Evolutionary conservation across 2,888 invertebrate species (phyloP), one percentile per base, ranked within the genome.

Genomic region (Hirtodrosophila alboralis): DNA sequence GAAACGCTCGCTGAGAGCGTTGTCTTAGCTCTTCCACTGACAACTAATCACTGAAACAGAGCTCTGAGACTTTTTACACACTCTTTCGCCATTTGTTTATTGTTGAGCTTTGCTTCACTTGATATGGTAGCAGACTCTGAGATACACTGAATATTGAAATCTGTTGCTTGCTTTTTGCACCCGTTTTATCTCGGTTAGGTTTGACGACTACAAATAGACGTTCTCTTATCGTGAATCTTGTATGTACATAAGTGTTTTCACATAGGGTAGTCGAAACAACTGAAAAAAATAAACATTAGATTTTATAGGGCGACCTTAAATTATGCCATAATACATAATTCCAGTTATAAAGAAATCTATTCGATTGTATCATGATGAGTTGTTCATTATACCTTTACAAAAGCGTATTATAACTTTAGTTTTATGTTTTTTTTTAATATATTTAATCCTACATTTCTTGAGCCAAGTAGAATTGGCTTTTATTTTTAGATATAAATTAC

Each of bases 111-210:
- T 54, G 27, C 45, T 62, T 62, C 33, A 72, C 26, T 23, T 14
- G 38, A 63, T 34, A 43, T 44, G 44, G 40, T 31, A 28, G 26
- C 56, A 30, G 30, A 31, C 38, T 10, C 8, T 30, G 26, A 61
- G 48, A 52, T 69, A 45, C 61, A 73, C 45, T 73, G 68, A 49
- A 62, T 62, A 73, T 67, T 67, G 68, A 51, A 57, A 67, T 67
- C 69, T 67, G 74, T 72, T 16, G 30, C 23, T 18, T 44, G 43
- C 44, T 38, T 27, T 12, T 43, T 31, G 18, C 41, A 43, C 7
- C 3, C 28, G 61, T 56, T 66, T 56, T 67, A 72, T 67, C 69
- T 56, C 54, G 30, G 30, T 56, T 47, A 61, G 12, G 34, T 36
- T 72, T 72, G 67, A 60, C 34, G 51, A 72, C 68, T 37, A 66